These are phyloP conservation scores for Beroe forskalii DNA, from an alignment of 37 sponge, comb jelly and placozoan genomes.

Conservation along the genomic window DNA sequence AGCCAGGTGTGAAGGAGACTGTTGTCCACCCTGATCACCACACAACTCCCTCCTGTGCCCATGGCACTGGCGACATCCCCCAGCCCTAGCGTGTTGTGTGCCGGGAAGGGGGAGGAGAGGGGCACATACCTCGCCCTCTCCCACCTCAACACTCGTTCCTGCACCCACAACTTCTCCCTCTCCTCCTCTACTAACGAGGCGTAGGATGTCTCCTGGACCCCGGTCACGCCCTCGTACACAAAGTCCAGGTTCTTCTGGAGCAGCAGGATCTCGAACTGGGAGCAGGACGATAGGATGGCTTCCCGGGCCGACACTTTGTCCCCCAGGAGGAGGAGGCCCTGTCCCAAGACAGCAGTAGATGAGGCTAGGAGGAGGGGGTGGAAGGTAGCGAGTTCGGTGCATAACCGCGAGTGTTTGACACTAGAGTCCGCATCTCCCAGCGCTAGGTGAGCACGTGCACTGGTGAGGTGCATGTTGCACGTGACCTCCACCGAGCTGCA, in stretches of 20 bases:
- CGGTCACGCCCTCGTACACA: background rate
- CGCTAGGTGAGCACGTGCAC: background rate
- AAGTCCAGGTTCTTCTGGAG: constrained; percentile 39
- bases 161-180: constrained; percentile 12
- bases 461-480: background rate
- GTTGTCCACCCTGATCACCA: background rate
- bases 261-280: constrained; percentile 29
- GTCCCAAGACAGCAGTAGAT: constrained; percentile 9
- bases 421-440: background rate
- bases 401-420: background rate
- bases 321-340: background rate
- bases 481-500: background rate
- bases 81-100: background rate
- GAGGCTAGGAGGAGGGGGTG: background rate
- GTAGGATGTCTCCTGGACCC: constrained; percentile 35
- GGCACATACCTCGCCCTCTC: constrained; percentile 10
- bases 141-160: constrained; percentile 22
- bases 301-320: background rate
- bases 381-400: background rate
- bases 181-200: background rate
- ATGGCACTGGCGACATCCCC: background rate
- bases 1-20: background rate
- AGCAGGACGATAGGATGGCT: constrained; percentile 13
- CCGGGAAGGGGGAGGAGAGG: constrained; percentile 4
- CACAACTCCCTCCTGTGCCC: background rate